Base-by-base conservation (phyloP, 1,140 invertebrate species). In the Aphelenchoides avenae region DNA sequence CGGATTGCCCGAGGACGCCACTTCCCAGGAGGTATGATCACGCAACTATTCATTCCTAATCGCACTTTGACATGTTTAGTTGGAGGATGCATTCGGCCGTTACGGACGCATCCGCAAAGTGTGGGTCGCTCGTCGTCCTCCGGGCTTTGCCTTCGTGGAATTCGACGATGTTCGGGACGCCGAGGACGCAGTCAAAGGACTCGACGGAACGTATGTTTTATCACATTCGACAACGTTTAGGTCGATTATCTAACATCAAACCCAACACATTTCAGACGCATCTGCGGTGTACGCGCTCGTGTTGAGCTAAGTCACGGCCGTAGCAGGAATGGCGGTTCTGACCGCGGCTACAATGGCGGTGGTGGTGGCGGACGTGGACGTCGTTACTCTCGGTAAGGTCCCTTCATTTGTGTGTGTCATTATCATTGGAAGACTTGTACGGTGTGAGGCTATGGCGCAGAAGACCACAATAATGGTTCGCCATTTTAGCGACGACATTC, bases 141-240 rank as follows among this genome's bases (percentile, higher is more conserved):
- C 87, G 39, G 91, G 91, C 31, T 95, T 95, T 82, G 91, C 90
- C 11, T 95, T 95, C 81, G 87, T 95, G 15, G 90, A 94, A 79
- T 95, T 91, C 80, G 91, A 95, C 80, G 91, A 91, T 78, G 84
- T 85, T 71, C 86, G 89, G 74, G 91, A 95, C 80, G 91, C 91
- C 5, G 89, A 91, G 76, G 91, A 96, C 81, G 88, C 90, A 13
- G 87, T 91, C n/a, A 82, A 88, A 71, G 89, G 86, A 42, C 80
- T 97, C 53, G 91, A 97, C 82, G 92, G 92, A 77, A 49, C 51
- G 75, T 76, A 40, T n/a, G n/a, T n/a, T n/a, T n/a, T n/a, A 62
- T 60, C 64, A 42, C 47, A 9, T 29, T 68, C n/a, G n/a, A n/a
- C n/a, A n/a, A n/a, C n/a, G n/a, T n/a, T n/a, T n/a, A n/a, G n/a